Percentiles rank a stretch among this genome's conserved stretches.
Conservation (phyloP, 2,888 invertebrate species). For the Drosophila planitibia region DNA sequence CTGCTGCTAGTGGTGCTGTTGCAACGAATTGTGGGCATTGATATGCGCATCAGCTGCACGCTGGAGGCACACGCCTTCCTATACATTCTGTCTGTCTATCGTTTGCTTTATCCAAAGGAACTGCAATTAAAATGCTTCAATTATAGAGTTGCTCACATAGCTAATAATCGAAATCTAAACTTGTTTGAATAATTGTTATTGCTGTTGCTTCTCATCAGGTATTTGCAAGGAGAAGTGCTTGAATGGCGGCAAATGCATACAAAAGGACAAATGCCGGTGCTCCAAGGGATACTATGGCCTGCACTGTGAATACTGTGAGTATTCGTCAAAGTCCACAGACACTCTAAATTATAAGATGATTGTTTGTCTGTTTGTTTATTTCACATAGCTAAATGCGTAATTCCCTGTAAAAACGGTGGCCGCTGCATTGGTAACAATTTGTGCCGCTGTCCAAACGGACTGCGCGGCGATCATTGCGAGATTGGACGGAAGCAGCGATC, state of each 20-base stretch:
- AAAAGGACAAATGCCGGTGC: slow-evolving; percentile 97
- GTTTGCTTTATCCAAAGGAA: neutral
- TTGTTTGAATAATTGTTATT: neutral
- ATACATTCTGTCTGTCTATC: slow-evolving; percentile 45
- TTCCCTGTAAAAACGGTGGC: slow-evolving; percentile 96
- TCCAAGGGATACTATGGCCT: slow-evolving; percentile 95
- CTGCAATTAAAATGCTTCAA: slow-evolving; percentile 32
- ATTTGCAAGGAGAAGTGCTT: slow-evolving; percentile 96
- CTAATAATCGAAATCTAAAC: neutral
- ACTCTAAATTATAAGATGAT: neutral
- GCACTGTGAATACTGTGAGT: slow-evolving; percentile 96
- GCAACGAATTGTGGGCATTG: slow-evolving; percentile 24
- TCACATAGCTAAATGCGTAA: slow-evolving; percentile 92
- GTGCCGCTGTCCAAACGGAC: slow-evolving; percentile 94
- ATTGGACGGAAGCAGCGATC: slow-evolving; percentile 91
- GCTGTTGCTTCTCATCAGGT: slow-evolving; percentile 87
- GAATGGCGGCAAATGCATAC: slow-evolving; percentile 97
- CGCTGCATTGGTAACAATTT: slow-evolving; percentile 94
- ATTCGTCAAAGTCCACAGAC: neutral
- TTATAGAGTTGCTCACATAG: neutral
- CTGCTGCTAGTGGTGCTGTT: slow-evolving; percentile 22
- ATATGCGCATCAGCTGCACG: slow-evolving; percentile 28
- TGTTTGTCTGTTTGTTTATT: neutral
- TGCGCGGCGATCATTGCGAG: slow-evolving; percentile 96
- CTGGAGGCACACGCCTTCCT: slow-evolving; percentile 16